Conservation (phyloP, 2,113 vertebrate genomes). For the Crotophaga sulcirostris region DNA sequence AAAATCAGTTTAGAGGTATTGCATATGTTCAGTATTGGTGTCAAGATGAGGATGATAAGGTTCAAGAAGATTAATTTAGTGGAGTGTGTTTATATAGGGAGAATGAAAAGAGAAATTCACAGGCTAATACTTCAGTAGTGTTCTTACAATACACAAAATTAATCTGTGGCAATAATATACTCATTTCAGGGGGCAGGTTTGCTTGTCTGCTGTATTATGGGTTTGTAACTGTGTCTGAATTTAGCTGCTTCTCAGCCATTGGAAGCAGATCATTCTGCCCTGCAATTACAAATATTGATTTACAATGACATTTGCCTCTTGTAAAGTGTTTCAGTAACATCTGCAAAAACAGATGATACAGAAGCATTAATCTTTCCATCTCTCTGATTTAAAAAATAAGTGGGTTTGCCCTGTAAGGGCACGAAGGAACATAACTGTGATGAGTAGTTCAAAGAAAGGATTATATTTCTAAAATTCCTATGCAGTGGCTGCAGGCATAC, state of each 20-base stretch:
- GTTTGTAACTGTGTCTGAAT: slow-evolving; percentile 17
- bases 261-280: slow-evolving; percentile 13
- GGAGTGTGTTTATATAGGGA: neutral
- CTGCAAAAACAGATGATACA: slow-evolving; percentile 41
- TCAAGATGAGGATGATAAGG: neutral
- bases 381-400: neutral
- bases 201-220: neutral
- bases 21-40: neutral
- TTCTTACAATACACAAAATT: neutral
- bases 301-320: slow-evolving; percentile 16
- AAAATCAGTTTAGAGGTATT: neutral
- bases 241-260: neutral
- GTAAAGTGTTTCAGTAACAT: slow-evolving; percentile 4
- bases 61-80: neutral
- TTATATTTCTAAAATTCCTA: neutral
- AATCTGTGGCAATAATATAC: neutral
- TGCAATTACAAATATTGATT: slow-evolving; percentile 59
- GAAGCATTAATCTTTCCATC: slow-evolving; percentile 28
- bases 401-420: neutral
- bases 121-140: neutral
- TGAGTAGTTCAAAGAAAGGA: slow-evolving; percentile 6
- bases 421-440: neutral
- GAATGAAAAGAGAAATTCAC: neutral
- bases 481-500: neutral
- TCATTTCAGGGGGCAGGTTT: slow-evolving; percentile 1